phyloP scores from a whole-genome alignment of 2,888 invertebrate genomes.

The Zhuqinia jingwanae region DNA sequence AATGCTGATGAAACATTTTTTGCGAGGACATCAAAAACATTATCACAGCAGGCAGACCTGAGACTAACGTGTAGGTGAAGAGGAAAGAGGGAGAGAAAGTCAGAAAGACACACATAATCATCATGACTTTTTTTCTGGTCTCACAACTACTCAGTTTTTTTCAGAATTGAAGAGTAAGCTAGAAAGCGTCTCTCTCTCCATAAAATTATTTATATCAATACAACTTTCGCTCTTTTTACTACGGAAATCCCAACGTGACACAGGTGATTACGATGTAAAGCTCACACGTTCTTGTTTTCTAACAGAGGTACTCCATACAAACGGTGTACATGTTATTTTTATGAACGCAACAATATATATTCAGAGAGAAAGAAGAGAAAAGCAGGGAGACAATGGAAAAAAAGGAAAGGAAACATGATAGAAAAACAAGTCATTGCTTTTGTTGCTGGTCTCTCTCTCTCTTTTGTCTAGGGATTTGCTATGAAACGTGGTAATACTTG shows the following conservation, averaged over 20 bases:
- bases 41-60: neutral
- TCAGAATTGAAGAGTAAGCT: neutral
- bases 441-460: neutral
- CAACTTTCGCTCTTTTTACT: neutral
- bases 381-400: neutral
- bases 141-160: neutral
- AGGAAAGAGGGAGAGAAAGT: no score
- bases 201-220: constrained; percentile 23
- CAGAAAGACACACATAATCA: neutral
- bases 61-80: no score
- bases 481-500: constrained; percentile 20
- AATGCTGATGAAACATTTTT: no score
- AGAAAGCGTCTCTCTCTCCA: neutral
- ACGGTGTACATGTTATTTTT: no score
- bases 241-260: constrained; percentile 16
- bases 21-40: no score
- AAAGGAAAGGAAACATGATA: neutral
- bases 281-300: neutral
- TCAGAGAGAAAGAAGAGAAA: neutral
- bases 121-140: neutral
- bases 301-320: no score
- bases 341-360: neutral
- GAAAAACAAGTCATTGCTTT: neutral
- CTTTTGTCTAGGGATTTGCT: constrained; percentile 15
- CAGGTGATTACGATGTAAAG: constrained; percentile 18